Percentiles rank a stretch among this genome's conserved stretches.
These are phyloP conservation scores for Leptura quadrifasciata DNA, from an alignment of 2,888 invertebrate genomes.

Conservation along the genomic window DNA sequence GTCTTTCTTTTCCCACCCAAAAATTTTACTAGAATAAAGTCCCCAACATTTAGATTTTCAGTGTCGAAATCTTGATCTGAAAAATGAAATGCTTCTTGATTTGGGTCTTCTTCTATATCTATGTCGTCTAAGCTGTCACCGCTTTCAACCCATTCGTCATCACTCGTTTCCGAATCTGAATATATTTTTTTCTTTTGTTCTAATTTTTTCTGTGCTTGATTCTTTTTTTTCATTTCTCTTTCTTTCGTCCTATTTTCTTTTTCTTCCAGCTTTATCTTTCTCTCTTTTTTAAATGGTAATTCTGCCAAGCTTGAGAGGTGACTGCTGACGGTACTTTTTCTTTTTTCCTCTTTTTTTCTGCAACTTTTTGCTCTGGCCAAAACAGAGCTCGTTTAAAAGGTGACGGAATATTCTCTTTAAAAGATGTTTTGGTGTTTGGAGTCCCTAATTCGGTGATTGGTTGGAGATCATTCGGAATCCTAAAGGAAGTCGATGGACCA, in stretches of 20 bases:
- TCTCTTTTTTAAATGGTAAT: conserved; percentile 12
- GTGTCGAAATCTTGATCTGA: not conserved
- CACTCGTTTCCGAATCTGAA: not conserved
- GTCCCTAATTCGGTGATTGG: not conserved
- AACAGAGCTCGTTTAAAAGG: not conserved
- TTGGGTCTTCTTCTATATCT: not conserved
- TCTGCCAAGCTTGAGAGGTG: not conserved
- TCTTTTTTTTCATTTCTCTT: not conserved
- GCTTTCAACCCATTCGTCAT: not conserved
- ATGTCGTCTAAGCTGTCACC: not conserved
- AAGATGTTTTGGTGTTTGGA: not conserved
- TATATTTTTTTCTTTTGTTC: not conserved
- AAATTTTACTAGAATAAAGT: not conserved
- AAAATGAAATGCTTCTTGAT: not conserved
- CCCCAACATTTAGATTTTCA: not conserved
- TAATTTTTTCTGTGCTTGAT: not conserved
- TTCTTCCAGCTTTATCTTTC: not conserved
- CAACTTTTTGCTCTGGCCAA: not conserved
- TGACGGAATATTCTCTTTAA: not conserved
- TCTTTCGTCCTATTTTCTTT: not conserved
- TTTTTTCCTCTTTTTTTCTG: not conserved
- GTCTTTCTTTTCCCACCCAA: not conserved
- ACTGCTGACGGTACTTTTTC: not conserved
- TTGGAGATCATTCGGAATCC: not conserved
- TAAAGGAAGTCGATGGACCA: not conserved